Evolutionary conservation across 2,888 invertebrate species (phyloP).

Genomic region (Imbricaverruca yamaguchii): DNA sequence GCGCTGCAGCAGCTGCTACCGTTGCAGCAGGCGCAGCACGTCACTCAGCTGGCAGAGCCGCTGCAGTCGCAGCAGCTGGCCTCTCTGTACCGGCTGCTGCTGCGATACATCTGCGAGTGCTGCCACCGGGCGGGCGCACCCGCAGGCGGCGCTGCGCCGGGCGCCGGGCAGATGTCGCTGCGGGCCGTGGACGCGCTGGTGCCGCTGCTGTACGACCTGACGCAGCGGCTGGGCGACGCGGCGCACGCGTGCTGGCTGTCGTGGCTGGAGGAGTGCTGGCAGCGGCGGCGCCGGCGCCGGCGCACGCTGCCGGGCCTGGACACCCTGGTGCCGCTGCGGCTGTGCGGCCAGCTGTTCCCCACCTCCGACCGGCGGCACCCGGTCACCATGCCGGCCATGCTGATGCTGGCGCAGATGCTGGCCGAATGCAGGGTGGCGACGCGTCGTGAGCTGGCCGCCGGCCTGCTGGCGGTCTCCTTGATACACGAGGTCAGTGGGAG

Average conservation of each 20-base stretch:
- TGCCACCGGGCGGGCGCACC: background rate
- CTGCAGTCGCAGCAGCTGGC: background rate
- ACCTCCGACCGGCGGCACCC: slow-evolving; percentile 85
- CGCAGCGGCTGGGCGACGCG: slow-evolving; percentile 14
- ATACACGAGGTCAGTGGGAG: slow-evolving; percentile 56
- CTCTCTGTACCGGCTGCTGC: background rate
- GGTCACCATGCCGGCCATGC: slow-evolving; percentile 71
- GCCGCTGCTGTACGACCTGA: slow-evolving; percentile 16
- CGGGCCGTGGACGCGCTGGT: slow-evolving; percentile 9
- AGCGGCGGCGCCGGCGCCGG: background rate
- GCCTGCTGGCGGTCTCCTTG: slow-evolving; percentile 64
- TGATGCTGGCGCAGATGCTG: slow-evolving; percentile 76
- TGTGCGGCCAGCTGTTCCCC: slow-evolving; percentile 71
- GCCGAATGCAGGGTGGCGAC: slow-evolving; percentile 53
- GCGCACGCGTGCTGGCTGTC: background rate
- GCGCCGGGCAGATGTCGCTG: background rate
- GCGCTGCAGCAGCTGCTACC: background rate
- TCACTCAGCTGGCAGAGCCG: background rate
- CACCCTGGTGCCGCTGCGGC: slow-evolving; percentile 65
- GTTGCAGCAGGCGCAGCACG: background rate
- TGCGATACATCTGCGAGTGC: background rate
- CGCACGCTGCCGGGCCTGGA: background rate
- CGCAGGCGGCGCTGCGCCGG: background rate
- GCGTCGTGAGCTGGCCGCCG: slow-evolving; percentile 62
- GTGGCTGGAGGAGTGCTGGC: background rate